Conservation (phyloP, 1,140 invertebrate species). For the Campoletis sonorensis region DNA sequence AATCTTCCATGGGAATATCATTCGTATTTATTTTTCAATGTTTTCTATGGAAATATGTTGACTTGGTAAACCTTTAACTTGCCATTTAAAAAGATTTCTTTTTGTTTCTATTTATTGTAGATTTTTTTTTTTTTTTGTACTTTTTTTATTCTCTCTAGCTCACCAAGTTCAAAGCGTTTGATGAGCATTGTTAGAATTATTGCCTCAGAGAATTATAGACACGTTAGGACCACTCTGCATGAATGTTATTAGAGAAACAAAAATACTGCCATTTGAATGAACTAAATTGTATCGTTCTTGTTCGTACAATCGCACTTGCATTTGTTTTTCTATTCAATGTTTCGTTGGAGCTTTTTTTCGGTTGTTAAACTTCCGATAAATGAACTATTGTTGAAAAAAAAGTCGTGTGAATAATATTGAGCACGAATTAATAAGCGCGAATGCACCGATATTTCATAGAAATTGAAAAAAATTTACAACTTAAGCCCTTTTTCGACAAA, state of each 20-base stretch:
- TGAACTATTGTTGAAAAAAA: too few relatives aligned
- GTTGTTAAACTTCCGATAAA: too few relatives aligned
- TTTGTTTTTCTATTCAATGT: constrained; percentile 21
- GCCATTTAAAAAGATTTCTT: too few relatives aligned
- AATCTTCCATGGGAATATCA: too few relatives aligned
- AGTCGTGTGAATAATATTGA: too few relatives aligned
- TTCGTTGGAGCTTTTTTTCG: background rate
- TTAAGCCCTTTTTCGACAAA: background rate
- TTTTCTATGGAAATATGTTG: background rate
- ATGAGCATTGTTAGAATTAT: constrained; percentile 16
- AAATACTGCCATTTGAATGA: constrained; percentile 32
- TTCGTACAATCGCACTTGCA: background rate
- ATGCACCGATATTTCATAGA: background rate
- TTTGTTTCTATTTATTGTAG: constrained; percentile 21
- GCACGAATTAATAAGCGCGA: too few relatives aligned
- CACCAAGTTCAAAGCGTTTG: background rate
- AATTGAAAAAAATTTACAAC: background rate
- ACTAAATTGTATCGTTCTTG: background rate
- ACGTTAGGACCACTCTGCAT: background rate
- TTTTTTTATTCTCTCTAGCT: constrained; percentile 1
- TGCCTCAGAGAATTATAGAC: background rate
- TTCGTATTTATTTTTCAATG: background rate
- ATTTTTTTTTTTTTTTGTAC: too few relatives aligned
- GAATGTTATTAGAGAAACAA: constrained; percentile 9
- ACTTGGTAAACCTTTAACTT: too few relatives aligned